phyloP scores from a whole-genome alignment of 64 coral and sea anemone genomes.

The Platygyra sinensis region DNA sequence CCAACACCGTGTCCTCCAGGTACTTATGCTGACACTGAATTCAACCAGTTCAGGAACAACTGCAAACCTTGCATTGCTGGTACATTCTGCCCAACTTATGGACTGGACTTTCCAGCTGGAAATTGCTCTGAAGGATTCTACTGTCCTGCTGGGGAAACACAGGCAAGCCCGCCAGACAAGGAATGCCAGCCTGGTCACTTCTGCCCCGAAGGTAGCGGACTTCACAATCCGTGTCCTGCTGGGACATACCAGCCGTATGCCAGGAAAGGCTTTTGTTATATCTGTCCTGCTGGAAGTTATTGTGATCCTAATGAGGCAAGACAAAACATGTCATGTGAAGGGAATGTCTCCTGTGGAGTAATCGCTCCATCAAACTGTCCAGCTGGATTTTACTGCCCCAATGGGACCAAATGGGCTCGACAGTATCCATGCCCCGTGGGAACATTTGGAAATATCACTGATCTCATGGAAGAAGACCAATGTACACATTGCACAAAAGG shows the following conservation, averaged over 20 bases:
- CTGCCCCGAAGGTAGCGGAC: slow-evolving; percentile 89
- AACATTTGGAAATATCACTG: slow-evolving; percentile 89
- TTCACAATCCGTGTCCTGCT: slow-evolving; percentile 85
- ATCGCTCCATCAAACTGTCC: slow-evolving; percentile 82
- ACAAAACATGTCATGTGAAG: slow-evolving; percentile 77
- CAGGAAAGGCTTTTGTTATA: slow-evolving; percentile 66
- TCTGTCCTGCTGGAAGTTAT: slow-evolving; percentile 90
- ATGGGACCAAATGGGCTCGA: slow-evolving; percentile 72
- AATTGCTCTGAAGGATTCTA: slow-evolving; percentile 95
- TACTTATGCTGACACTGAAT: slow-evolving; percentile 89
- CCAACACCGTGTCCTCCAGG: slow-evolving; percentile 87
- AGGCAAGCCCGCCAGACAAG: slow-evolving; percentile 83
- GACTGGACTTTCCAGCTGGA: slow-evolving; percentile 80
- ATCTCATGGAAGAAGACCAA: slow-evolving; percentile 45
- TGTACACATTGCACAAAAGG: slow-evolving; percentile 86
- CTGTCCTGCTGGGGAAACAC: slow-evolving; percentile 88
- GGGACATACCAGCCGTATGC: slow-evolving; percentile 89
- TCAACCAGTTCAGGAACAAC: slow-evolving; percentile 94
- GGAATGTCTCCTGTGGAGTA: slow-evolving; percentile 76
- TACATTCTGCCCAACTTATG: slow-evolving; percentile 79
- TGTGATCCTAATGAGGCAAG: slow-evolving; percentile 94
- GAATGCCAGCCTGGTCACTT: slow-evolving; percentile 95
- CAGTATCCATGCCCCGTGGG: slow-evolving; percentile 88
- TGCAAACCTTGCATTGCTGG: slow-evolving; percentile 91
- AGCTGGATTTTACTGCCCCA: slow-evolving; percentile 88